These are phyloP conservation scores for Nannoperca obscura DNA, from an alignment of 2,797 vertebrate genomes.

Conservation along the genomic window DNA sequence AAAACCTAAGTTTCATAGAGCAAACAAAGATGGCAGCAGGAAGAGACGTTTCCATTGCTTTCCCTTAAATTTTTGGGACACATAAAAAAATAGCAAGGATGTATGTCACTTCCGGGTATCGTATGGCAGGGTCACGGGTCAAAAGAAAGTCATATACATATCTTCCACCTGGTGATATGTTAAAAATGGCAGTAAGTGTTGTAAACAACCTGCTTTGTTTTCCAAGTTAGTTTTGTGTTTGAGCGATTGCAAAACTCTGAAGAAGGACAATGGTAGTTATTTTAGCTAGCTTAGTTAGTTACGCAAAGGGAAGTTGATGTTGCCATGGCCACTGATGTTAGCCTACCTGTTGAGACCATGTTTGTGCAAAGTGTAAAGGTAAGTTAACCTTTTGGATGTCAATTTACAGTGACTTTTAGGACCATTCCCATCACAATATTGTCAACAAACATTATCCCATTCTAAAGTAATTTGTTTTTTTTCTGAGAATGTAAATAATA, in stretches of 20 bases:
- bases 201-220: background rate
- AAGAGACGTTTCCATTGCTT: no score
- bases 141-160: background rate
- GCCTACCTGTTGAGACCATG: background rate
- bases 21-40: no score
- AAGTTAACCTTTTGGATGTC: no score
- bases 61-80: background rate
- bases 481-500: no score
- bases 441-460: no score
- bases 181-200: background rate
- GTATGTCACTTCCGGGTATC: slow-evolving; percentile 14
- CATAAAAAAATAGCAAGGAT: no score
- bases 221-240: background rate
- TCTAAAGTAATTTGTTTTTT: no score
- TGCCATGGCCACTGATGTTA: background rate
- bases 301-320: background rate
- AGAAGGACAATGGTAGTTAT: background rate
- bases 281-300: background rate
- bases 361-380: background rate
- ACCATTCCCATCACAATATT: no score
- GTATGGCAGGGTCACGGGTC: background rate
- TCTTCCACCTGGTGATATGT: background rate
- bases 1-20: no score
- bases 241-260: background rate
- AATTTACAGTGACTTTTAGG: no score